Evolutionary conservation across 2,797 vertebrate species (phyloP), one percentile per base, ranked within the genome.

Genomic region (Trematomus bernacchii): DNA sequence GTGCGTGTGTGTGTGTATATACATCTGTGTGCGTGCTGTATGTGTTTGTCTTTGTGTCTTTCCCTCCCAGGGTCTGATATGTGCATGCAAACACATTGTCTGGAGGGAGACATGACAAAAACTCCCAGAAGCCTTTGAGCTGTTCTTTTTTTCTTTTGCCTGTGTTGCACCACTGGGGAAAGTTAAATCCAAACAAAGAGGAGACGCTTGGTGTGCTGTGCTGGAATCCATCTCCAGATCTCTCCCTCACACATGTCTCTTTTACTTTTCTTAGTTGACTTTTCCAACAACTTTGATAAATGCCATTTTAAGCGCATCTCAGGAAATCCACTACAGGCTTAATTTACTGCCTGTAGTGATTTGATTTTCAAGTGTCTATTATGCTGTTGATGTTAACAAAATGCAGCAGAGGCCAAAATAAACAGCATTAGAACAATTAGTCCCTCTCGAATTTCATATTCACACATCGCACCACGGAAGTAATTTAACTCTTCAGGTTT

Each of bases 21-120:
- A 83, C 84, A 78, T 90, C 63, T 82, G 79, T 84, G 90, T 88
- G 90, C 48, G 58, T 87, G 81, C 79, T 88, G 75, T 87, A 86
- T 86, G 91, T 93, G 86, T 92, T 91, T 91, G 87, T 92, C 91
- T 94, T 94, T 93, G 91, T 94, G 85, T 88, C 79, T 67, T 74
- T 86, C 90, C 93, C 92, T 94, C 92, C 75, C 88, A 90, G 92
- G 94, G 91, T 95, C 89, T 95, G 93, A 94, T 94, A 94, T 93
- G 91, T 92, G 89, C 91, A 92, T 93, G 92, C 94, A 94, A 95
- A 95, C 93, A 95, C 88, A 82, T 83, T 87, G 93, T 94, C 95
- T 94, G 82, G 91, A 91, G 94, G 94, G 95, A 95, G 91, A 94
- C 90, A 90, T 95, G 95, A 95, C 94, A 94, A 93, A 94, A 94